Evolutionary conservation across 2,888 invertebrate genomes (phyloP).

Genomic region (Holacanthella duospinosa): DNA sequence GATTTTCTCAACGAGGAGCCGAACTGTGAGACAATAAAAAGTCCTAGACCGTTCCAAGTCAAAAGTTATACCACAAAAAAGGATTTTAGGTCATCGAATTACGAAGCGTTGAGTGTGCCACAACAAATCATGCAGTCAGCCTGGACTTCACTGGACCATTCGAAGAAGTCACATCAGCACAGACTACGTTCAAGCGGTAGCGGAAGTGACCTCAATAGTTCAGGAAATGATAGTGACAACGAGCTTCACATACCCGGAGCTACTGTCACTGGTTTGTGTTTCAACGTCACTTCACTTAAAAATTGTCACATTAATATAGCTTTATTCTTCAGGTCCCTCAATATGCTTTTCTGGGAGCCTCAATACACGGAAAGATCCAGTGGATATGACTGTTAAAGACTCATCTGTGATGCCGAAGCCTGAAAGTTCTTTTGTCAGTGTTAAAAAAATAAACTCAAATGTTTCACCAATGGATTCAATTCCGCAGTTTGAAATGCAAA

Average conservation of each 20-base stretch:
- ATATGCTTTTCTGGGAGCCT: constrained; percentile 25
- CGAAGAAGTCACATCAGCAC: background rate
- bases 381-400: background rate
- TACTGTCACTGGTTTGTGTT: constrained; percentile 29
- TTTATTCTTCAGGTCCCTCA: too few relatives aligned
- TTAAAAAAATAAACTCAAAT: too few relatives aligned
- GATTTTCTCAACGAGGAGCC: constrained; percentile 44
- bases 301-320: too few relatives aligned
- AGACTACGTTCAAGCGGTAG: background rate
- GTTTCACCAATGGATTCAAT: background rate
- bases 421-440: too few relatives aligned
- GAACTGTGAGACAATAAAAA: background rate
- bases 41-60: constrained; percentile 12
- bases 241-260: constrained; percentile 23
- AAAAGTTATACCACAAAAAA: background rate
- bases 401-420: background rate
- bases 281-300: too few relatives aligned
- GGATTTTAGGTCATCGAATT: background rate
- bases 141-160: background rate
- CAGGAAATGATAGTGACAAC: constrained; percentile 29
- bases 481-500: background rate
- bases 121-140: constrained; percentile 26
- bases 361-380: background rate
- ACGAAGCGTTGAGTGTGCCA: constrained; percentile 23
- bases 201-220: background rate